These are phyloP conservation scores for Gymnocypris eckloni DNA, from an alignment of 2,797 vertebrate species.

Conservation along the genomic window DNA sequence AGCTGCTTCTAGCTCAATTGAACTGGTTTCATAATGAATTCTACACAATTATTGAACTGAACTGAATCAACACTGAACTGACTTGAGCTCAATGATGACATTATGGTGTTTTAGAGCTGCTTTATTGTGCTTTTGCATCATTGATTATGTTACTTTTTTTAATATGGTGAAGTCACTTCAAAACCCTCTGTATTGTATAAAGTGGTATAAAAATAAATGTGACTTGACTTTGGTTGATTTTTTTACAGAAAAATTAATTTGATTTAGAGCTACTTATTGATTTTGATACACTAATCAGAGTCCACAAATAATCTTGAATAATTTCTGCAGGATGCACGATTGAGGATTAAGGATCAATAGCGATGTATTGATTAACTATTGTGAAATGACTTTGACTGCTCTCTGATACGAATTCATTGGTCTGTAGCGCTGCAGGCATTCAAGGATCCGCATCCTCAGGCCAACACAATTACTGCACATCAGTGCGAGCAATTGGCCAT, in stretches of 20 bases:
- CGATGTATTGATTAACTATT: slow-evolving; percentile 39
- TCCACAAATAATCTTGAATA: slow-evolving; percentile 4
- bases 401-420: slow-evolving; percentile 31
- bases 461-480: slow-evolving; percentile 80
- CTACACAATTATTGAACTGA: background rate
- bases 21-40: background rate
- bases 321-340: slow-evolving; percentile 39
- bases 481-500: slow-evolving; percentile 79
- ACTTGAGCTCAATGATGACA: no score
- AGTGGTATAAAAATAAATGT: background rate
- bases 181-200: background rate
- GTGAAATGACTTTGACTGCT: slow-evolving; percentile 17
- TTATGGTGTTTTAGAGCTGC: background rate
- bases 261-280: background rate
- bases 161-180: background rate
- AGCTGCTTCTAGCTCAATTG: background rate
- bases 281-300: slow-evolving; percentile 2
- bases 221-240: background rate
- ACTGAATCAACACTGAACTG: background rate
- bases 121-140: background rate
- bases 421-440: slow-evolving; percentile 64
- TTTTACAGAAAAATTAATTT: background rate
- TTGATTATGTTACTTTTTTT: background rate
- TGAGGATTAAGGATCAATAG: slow-evolving; percentile 47
- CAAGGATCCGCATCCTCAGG: slow-evolving; percentile 65